Base-by-base conservation (phyloP, 2,113 vertebrate genomes). In the Bucco capensis region DNA sequence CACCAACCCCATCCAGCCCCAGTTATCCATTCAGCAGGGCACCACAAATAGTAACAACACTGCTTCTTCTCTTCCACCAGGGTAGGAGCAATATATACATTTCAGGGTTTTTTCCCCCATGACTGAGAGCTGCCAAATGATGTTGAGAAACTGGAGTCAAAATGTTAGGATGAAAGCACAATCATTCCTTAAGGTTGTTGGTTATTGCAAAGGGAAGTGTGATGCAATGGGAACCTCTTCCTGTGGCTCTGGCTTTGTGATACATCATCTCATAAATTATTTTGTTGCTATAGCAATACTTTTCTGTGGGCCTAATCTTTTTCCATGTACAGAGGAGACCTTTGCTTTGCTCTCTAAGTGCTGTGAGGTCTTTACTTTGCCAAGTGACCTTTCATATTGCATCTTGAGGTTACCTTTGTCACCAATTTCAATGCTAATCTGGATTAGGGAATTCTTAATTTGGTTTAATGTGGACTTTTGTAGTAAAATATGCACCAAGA, bases 221-320 rank as follows among this genome's bases (percentile, higher is more conserved):
- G 71, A 35, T 69, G 85, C 66, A 85, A 66, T 83, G 73, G 24
- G 89, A 92, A 28, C 51, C 73, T 14, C 11, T 84, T 76, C 89
- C 89, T n/a, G 1, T 33, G 71, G 80, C 87, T 92, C 91, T 90
- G 88, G n/a, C 88, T 95, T 93, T 95, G 80, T 93, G 86, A 83
- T 40, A 86, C 49, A 37, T 75, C 64, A 61, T 66, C 80, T 73
- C 74, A 84, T 37, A 89, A 96, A 96, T 95, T 86, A 92, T 88
- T 93, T 96, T 88, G 89, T 95, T 96, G 94, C 90, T 96, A 95
- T 93, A 97, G 95, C 92, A 93, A 92, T 94, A 85, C 46, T 96
- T 88, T 96, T 90, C 83, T 30, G 21, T 75, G 88, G 90, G 90
- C 10, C 92, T 95, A 78, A 95, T 94, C 89, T 91, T 83, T 93